Conservation (phyloP, 2,888 invertebrate species). For the Andrena hattorfiana region DNA sequence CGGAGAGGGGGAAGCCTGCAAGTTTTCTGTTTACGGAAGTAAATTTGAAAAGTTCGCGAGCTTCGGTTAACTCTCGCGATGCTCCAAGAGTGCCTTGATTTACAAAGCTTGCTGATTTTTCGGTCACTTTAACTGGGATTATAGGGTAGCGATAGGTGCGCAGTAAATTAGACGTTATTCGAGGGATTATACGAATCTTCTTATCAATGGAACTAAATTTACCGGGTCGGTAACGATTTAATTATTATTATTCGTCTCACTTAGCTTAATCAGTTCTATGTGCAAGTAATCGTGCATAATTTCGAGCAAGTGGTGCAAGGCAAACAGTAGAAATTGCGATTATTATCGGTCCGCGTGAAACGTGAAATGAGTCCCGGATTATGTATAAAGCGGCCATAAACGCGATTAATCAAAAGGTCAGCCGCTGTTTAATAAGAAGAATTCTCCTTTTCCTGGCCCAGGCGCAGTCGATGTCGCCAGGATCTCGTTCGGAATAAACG, state of each 20-base stretch:
- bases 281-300: conserved; percentile 2
- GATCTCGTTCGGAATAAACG: not conserved
- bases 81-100: not conserved
- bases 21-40: not conserved
- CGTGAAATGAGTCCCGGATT: conserved; percentile 27
- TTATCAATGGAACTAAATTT: not conserved
- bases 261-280: not conserved
- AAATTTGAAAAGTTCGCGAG: conserved; percentile 22
- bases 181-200: not conserved
- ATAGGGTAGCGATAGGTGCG: not conserved
- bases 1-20: not conserved
- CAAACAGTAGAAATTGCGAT: conserved; percentile 41
- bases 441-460: no score
- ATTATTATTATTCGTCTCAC: not conserved
- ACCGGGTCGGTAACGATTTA: not conserved
- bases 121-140: not conserved
- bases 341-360: conserved; percentile 24
- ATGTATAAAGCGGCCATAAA: not conserved
- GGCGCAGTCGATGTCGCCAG: not conserved
- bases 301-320: conserved; percentile 24
- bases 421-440: no score
- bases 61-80: not conserved
- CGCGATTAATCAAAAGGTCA: not conserved
- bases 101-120: not conserved
- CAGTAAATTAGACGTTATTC: not conserved